These are phyloP conservation scores for Standfussiana lucernea DNA, from an alignment of 2,888 invertebrate genomes.

Conservation along the genomic window DNA sequence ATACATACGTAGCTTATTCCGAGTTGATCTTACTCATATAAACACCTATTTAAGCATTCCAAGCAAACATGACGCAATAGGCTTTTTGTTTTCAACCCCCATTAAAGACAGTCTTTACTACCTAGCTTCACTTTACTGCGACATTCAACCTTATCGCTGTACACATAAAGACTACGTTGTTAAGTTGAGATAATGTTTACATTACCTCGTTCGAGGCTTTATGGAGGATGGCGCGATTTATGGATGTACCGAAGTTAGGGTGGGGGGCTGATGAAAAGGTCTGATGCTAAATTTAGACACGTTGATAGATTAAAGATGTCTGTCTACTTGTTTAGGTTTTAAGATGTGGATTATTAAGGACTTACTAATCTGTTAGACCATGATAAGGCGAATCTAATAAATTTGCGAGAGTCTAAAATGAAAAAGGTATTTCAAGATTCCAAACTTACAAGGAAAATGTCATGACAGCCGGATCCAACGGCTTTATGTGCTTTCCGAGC, in stretches of 20 bases:
- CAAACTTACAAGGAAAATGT: not conserved
- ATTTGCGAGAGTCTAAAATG: not conserved
- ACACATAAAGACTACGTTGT: conserved; percentile 57
- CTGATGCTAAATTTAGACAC: conserved; percentile 26
- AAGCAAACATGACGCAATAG: conserved; percentile 42
- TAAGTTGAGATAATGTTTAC: conserved; percentile 58
- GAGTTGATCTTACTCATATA: conserved; percentile 14
- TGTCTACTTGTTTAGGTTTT: not conserved
- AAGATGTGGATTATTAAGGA: not conserved
- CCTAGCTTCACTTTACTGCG: conserved; percentile 32
- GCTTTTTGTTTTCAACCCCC: conserved; percentile 55
- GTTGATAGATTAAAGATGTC: conserved; percentile 21
- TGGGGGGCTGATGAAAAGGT: conserved; percentile 45
- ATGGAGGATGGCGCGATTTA: conserved; percentile 58
- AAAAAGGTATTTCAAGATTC: not conserved
- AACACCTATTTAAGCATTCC: conserved; percentile 46
- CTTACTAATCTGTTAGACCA: not conserved
- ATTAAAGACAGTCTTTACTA: conserved; percentile 58
- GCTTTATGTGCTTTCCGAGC: no score
- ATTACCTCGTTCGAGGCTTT: conserved; percentile 49
- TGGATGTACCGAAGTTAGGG: conserved; percentile 32
- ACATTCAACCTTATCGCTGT: conserved; percentile 54
- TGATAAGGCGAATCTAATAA: not conserved
- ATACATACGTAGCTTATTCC: not conserved
- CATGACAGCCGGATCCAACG: no score